Base-by-base conservation (phyloP, 2,888 invertebrate species). In the Eucera pruinosa region DNA sequence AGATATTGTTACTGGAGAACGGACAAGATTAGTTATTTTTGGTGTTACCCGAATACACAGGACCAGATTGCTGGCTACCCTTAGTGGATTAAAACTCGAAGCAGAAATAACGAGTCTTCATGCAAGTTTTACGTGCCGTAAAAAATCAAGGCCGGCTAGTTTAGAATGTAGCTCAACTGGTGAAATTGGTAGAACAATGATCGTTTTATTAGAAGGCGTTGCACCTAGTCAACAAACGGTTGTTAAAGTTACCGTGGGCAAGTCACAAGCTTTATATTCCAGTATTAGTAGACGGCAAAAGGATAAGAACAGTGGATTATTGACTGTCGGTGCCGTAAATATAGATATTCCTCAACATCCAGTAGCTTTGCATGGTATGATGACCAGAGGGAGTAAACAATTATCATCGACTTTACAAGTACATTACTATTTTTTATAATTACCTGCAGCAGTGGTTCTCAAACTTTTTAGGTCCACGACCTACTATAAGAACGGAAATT, bases 311-410 rank as follows among this genome's bases (percentile, higher is more conserved):
- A 95, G 96, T 61, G 96, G 96, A 0, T 92, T 98, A 70, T 93
- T 98, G 9, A 97, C 97, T 9, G 95, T 99, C 66, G 99, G 98
- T 0, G 96, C 96, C 15, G 96, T 99, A 0, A 95, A 97, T 80
- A 96, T 99, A 67, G 98, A 99, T 92, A 98, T 99, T 89, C 99
- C 99, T 3, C 99, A 99, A 93, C 99, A 99, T 93, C 99, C 99
- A 0, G 98, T 99, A 0, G 98, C 97, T 7, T 93, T 99, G 85
- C 99, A 99, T 93, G 99, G 98, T 61, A 99, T 99, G 96, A 98
- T 99, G 95, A 98, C 98, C 0, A 94, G 99, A 84, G 97, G 98
- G 80, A 97, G 98, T 78, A 96, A 98, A 82, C 97, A 98, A 89
- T 93, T 99, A 50, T 98, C 98, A 7, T 97, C 97, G 15, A 99